Evolutionary conservation across 2,888 invertebrate species (phyloP).

Genomic region (Tenthredo amoena): DNA sequence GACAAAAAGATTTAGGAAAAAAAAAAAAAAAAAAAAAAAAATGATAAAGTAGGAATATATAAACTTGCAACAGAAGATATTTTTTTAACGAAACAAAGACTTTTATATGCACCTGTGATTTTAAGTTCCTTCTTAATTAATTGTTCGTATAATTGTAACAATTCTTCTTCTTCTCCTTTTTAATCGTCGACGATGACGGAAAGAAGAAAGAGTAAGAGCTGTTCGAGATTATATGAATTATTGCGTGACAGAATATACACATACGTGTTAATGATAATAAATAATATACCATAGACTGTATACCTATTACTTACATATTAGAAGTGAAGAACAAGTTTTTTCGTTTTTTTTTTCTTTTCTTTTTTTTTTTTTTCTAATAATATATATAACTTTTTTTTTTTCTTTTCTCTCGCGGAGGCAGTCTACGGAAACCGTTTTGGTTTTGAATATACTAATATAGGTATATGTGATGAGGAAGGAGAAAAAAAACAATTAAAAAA

Average conservation of each 20-base stretch:
- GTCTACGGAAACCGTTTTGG: constrained; percentile 24
- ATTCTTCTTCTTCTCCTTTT: not conserved
- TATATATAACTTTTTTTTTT: not conserved
- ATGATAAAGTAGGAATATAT: constrained; percentile 11
- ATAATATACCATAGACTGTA: not conserved
- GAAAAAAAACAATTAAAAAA: not conserved
- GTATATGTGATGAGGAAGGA: not conserved
- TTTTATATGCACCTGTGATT: constrained; percentile 50
- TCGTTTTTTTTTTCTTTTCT: not conserved
- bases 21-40: not conserved
- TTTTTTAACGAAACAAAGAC: constrained; percentile 48
- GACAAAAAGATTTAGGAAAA: not conserved
- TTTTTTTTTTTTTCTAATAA: not conserved
- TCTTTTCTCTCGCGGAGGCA: not conserved
- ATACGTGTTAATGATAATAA: not conserved
- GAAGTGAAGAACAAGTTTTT: not conserved
- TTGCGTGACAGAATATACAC: constrained; percentile 26
- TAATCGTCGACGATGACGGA: constrained; percentile 5
- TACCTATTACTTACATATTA: not conserved
- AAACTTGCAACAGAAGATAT: constrained; percentile 32
- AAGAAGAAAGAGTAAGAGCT: not conserved
- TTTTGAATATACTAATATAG: not conserved
- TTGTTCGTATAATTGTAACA: constrained; percentile 7
- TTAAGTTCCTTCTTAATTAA: constrained; percentile 44
- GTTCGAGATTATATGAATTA: not conserved